These are phyloP conservation scores for Venturia canescens DNA, from an alignment of 1,140 invertebrate species.

Conservation along the genomic window DNA sequence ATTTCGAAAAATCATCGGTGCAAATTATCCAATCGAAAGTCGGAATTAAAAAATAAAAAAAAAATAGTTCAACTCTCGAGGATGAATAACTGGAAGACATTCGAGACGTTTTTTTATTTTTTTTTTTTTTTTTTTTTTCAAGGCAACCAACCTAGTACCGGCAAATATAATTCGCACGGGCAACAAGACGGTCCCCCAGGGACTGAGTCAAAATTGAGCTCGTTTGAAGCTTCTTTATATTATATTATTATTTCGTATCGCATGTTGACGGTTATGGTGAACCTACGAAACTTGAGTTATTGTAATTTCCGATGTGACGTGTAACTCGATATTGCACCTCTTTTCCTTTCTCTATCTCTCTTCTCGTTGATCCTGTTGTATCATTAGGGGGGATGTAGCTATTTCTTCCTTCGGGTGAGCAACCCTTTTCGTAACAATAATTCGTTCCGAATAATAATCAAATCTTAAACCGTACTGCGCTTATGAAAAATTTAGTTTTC, in stretches of 20 bases:
- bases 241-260: neutral
- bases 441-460: slow-evolving; percentile 1
- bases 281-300: neutral
- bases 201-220: neutral
- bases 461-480: neutral
- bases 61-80: too few species aligned
- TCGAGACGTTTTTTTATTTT: too few species aligned
- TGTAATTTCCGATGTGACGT: slow-evolving; percentile 35
- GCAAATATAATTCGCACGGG: too few species aligned
- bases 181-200: neutral
- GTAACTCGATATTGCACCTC: slow-evolving; percentile 20
- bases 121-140: too few species aligned
- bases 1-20: too few species aligned
- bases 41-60: too few species aligned
- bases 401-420: slow-evolving; percentile 8
- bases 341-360: neutral
- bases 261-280: neutral
- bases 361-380: neutral
- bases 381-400: slow-evolving; percentile 21
- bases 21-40: too few species aligned
- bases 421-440: slow-evolving; percentile 12
- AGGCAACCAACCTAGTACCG: too few species aligned
- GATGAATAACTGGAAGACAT: too few species aligned
- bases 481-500: too few species aligned
- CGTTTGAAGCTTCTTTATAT: neutral